Evolutionary conservation across 2,888 invertebrate species (phyloP).

Genomic region (Lordiphosa andalusiaca): DNA sequence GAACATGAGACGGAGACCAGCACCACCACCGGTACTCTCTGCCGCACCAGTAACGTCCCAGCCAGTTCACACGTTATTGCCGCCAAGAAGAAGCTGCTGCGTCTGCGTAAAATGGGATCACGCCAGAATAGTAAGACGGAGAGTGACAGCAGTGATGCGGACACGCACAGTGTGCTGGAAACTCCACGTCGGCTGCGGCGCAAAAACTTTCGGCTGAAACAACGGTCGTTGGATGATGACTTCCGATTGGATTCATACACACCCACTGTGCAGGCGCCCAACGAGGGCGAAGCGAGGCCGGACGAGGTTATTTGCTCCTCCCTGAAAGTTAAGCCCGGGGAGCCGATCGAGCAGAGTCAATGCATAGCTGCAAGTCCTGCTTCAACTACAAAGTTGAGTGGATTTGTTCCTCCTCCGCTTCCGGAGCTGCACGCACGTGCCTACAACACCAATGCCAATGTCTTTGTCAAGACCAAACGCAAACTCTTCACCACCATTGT

Average conservation of each 20-base stretch:
- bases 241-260: conserved; percentile 49
- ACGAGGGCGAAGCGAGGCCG: conserved; percentile 17
- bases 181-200: conserved; percentile 79
- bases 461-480: conserved; percentile 90
- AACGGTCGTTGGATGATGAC: conserved; percentile 78
- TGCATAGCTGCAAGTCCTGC: conserved; percentile 24
- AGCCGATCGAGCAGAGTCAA: conserved; percentile 72
- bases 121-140: conserved; percentile 80
- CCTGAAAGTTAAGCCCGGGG: conserved; percentile 78
- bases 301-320: conserved; percentile 73
- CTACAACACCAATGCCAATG: conserved; percentile 81
- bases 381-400: conserved; percentile 26
- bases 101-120: conserved; percentile 79
- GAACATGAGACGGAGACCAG: conserved; percentile 68
- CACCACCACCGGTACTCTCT: conserved; percentile 56
- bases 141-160: conserved; percentile 79
- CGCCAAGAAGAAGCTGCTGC: conserved; percentile 75
- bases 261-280: neutral
- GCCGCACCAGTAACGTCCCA: conserved; percentile 33
- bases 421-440: conserved; percentile 48
- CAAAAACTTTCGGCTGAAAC: conserved; percentile 78
- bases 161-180: conserved; percentile 73
- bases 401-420: conserved; percentile 58
- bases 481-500: conserved; percentile 89
- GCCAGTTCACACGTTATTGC: conserved; percentile 36